Evolutionary conservation across 2,113 vertebrate genomes (phyloP).

Genomic region (Paralichthys olivaceus): DNA sequence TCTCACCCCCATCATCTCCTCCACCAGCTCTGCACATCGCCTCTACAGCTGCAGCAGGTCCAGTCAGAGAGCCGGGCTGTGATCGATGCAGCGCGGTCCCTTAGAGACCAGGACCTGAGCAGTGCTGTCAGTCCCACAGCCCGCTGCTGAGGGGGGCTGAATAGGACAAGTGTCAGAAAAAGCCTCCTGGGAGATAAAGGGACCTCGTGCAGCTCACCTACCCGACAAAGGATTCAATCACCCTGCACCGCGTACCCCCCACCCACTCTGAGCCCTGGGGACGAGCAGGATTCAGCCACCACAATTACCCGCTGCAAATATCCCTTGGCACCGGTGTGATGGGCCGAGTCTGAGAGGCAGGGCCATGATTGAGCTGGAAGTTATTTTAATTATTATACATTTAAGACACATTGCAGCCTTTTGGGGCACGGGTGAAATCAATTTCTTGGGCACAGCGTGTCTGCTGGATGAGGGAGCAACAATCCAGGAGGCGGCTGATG

Average conservation of each 20-base stretch:
- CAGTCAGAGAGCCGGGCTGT: conserved; percentile 85
- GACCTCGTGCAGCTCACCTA: conserved; percentile 87
- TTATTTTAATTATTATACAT: conserved; percentile 80
- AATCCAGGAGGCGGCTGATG: conserved; percentile 43
- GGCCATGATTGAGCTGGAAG: conserved; percentile 69
- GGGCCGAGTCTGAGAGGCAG: conserved; percentile 47
- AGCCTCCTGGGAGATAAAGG: conserved; percentile 85
- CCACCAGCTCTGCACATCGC: conserved; percentile 47
- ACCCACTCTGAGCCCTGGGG: conserved; percentile 77
- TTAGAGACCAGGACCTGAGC: conserved; percentile 86
- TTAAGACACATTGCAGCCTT: conserved; percentile 65
- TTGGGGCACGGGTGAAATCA: conserved; percentile 70
- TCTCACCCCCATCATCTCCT: conserved; percentile 10
- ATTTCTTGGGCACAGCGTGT: conserved; percentile 61
- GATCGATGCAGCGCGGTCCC: conserved; percentile 88
- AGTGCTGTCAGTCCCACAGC: conserved; percentile 89
- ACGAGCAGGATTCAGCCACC: conserved; percentile 79
- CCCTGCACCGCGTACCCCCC: conserved; percentile 73
- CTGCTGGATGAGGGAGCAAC: conserved; percentile 23
- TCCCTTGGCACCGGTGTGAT: conserved; percentile 75
- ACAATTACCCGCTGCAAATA: conserved; percentile 93
- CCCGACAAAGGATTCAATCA: conserved; percentile 95
- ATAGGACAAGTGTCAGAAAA: conserved; percentile 88
- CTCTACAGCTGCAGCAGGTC: conserved; percentile 83
- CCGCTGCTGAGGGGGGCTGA: conserved; percentile 84